Conservation (phyloP, 2,888 invertebrate genomes). For the Meghimatium bilineatum region DNA sequence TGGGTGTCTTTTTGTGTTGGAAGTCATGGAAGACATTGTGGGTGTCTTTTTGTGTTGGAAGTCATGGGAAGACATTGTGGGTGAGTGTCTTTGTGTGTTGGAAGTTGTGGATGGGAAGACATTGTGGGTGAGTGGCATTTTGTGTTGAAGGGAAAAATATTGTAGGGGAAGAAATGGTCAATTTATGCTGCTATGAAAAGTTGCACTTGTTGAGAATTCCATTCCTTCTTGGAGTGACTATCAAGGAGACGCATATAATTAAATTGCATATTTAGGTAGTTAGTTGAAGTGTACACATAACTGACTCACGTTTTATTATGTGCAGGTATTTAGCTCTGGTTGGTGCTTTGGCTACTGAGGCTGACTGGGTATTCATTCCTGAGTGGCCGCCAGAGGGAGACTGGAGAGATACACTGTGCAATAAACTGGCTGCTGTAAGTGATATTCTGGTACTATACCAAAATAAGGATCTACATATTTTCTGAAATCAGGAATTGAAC, state of each 20-base stretch:
- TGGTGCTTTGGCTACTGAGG: constrained; percentile 95
- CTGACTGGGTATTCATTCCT: constrained; percentile 98
- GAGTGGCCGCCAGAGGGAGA: constrained; percentile 95
- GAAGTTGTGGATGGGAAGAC: no score
- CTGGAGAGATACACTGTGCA: constrained; percentile 95
- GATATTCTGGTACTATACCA: no score
- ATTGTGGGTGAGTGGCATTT: neutral
- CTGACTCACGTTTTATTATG: neutral
- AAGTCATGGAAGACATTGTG: constrained; percentile 96
- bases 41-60: constrained; percentile 96
- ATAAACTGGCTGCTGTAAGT: constrained; percentile 85
- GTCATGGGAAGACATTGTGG: constrained; percentile 99
- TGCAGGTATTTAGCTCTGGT: constrained; percentile 96
- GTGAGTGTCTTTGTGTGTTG: constrained; percentile 81
- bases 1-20: neutral
- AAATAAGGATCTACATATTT: no score
- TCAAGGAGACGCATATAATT: no score
- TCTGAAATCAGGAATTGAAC: no score
- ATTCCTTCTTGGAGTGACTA: no score
- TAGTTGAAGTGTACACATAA: no score
- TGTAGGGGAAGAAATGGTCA: no score
- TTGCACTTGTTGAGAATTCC: no score
- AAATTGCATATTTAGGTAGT: no score
- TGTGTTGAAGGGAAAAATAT: no score
- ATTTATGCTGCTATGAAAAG: no score